Base-by-base conservation (phyloP, 2,797 vertebrate genomes). In the Manis javanica region DNA sequence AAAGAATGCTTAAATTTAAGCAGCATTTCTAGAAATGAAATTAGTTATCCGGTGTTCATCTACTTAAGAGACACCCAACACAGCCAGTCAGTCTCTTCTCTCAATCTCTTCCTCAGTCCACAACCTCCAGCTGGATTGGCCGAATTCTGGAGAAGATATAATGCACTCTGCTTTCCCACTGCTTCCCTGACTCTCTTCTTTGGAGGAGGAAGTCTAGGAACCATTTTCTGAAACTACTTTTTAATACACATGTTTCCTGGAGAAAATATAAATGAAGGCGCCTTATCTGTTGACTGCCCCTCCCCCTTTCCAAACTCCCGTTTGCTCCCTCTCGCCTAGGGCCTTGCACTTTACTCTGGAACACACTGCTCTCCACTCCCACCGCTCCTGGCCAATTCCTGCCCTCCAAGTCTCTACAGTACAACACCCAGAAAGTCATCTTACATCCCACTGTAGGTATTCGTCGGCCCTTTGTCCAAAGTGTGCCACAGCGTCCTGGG, bases 1-100 rank as follows among this genome's bases (percentile, higher is more conserved):
- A 95, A 94, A 95, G 66, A 83, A 46, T 46, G 42, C 42, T 46
- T 9, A 46, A 79, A 92, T 42, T 64, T 89, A 72, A 92, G 89
- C 83, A 92, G 91, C 63, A 94, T 19, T 61, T 75, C 87, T 63
- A 46, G 37, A 95, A 96, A 95, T 95, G 85, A 82, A 82, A 91
- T 90, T 95, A 86, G 72, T 72, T 95, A 85, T 59, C 75, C 53
- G 39, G 18, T 71, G 63, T 95, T 82, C 77, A 82, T 90, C 31
- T 68, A 49, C 71, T 79, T 94, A 55, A 79, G 24, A 94, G 49
- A 78, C 0, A 3, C n/a, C 63, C 8, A 18, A 23, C 31, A 19
- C 53, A 59, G 66, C 84, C 77, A 84, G 49, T 29, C 46, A 77
- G 31, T 95, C 39, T 78, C 83, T 26, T 14, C 69, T 42, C 57